These are phyloP conservation scores for Chymomyza caudatula DNA, from an alignment of 2,888 invertebrate species.

Conservation along the genomic window DNA sequence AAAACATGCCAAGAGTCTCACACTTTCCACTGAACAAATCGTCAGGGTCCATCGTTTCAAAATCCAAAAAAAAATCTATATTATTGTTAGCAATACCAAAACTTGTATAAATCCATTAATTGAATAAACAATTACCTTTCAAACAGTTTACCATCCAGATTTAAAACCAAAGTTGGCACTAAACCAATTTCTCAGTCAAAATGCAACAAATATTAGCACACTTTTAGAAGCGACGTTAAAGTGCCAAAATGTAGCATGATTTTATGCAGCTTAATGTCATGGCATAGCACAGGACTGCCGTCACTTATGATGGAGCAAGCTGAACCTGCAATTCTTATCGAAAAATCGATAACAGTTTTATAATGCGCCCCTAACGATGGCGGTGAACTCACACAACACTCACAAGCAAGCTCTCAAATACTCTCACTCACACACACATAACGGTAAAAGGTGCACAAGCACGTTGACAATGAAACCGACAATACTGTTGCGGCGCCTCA, in stretches of 20 bases:
- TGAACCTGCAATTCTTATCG: slow-evolving; percentile 16
- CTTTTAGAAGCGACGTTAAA: background rate
- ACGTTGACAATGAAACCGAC: slow-evolving; percentile 21
- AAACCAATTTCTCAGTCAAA: background rate
- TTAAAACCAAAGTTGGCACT: too few relatives aligned
- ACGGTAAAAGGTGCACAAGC: background rate
- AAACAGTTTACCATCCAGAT: too few relatives aligned
- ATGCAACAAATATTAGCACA: background rate
- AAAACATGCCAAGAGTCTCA: too few relatives aligned
- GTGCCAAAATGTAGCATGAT: slow-evolving; percentile 26
- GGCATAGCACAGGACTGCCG: slow-evolving; percentile 30
- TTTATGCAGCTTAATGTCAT: slow-evolving; percentile 16
- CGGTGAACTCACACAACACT: background rate
- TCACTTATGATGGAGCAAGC: slow-evolving; percentile 19
- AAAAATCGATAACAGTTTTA: slow-evolving; percentile 55
- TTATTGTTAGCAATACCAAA: too few relatives aligned
- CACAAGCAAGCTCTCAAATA: background rate
- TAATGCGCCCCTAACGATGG: slow-evolving; percentile 17
- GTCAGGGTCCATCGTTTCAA: too few relatives aligned
- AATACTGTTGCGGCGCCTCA: slow-evolving; percentile 7
- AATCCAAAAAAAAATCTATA: too few relatives aligned
- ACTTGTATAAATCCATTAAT: too few relatives aligned
- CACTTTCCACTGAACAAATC: too few relatives aligned
- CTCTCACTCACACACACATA: background rate
- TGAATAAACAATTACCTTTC: too few relatives aligned